Conservation (phyloP, 2,888 invertebrate species). For the Ypsolopha scabrella region DNA sequence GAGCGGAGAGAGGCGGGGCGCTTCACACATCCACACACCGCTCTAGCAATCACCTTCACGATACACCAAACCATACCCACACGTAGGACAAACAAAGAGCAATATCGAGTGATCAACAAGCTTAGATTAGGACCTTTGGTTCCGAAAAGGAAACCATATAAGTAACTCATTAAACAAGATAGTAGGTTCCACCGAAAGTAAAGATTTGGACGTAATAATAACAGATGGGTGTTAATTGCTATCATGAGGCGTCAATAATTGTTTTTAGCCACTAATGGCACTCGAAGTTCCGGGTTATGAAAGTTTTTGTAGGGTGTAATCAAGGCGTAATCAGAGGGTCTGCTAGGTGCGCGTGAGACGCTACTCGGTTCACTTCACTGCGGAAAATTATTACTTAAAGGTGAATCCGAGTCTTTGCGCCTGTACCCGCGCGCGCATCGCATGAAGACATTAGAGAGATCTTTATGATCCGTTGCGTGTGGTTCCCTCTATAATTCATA, state of each 20-base stretch:
- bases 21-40: constrained; percentile 48
- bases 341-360: constrained; percentile 58
- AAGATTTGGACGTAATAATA: constrained; percentile 58
- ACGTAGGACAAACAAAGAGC: background rate
- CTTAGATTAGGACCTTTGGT: constrained; percentile 22
- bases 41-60: background rate
- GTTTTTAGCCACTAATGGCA: constrained; percentile 59
- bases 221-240: constrained; percentile 68
- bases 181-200: constrained; percentile 46
- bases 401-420: constrained; percentile 17
- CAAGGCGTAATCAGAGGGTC: constrained; percentile 60
- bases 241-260: constrained; percentile 64
- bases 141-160: constrained; percentile 8
- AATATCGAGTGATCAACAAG: constrained; percentile 8
- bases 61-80: background rate
- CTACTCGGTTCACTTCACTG: constrained; percentile 27
- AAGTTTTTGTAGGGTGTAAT: constrained; percentile 65
- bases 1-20: constrained; percentile 41
- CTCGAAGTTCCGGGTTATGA: constrained; percentile 62
- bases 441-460: constrained; percentile 63
- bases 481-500: constrained; percentile 45
- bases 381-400: constrained; percentile 52
- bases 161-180: constrained; percentile 46
- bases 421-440: constrained; percentile 22
- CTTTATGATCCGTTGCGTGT: constrained; percentile 58